Percentiles rank a stretch among this genome's conserved stretches.
Evolutionary conservation across 2,888 invertebrate genomes (phyloP).

Genomic region (Camptogramma bilineatum): DNA sequence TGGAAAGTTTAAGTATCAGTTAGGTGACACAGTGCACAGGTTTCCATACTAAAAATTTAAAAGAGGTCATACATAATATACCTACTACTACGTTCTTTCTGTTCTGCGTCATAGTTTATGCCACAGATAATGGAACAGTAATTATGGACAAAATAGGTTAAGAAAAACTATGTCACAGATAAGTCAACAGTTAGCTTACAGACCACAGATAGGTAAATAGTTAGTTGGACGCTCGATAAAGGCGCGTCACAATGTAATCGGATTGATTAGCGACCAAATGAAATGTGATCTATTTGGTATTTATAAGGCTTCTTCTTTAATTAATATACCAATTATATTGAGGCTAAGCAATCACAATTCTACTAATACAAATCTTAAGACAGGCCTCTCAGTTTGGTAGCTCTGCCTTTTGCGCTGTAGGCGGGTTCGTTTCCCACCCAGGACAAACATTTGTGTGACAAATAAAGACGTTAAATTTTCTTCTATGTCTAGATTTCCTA

Average conservation of each 20-base stretch:
- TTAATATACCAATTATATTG: background rate
- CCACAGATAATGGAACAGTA: background rate
- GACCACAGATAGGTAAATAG: constrained; percentile 6
- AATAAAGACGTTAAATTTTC: no score
- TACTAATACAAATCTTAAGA: background rate
- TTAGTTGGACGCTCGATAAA: constrained; percentile 29
- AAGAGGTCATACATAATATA: no score
- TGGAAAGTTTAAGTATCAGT: no score
- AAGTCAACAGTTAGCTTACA: background rate
- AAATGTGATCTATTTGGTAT: constrained; percentile 31
- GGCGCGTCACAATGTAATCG: constrained; percentile 48
- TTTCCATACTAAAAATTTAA: no score
- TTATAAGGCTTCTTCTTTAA: constrained; percentile 29
- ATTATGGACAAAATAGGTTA: background rate
- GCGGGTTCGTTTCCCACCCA: no score
- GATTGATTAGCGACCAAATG: constrained; percentile 32
- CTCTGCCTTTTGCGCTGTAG: no score
- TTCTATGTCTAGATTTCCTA: no score
- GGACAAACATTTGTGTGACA: no score
- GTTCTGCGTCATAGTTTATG: no score
- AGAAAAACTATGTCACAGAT: background rate
- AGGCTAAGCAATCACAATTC: background rate
- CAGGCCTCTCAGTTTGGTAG: no score
- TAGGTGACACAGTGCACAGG: no score
- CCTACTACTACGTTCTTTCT: no score